phyloP scores from a whole-genome alignment of 2,113 vertebrate genomes.

The Gymnorhina tibicen region DNA sequence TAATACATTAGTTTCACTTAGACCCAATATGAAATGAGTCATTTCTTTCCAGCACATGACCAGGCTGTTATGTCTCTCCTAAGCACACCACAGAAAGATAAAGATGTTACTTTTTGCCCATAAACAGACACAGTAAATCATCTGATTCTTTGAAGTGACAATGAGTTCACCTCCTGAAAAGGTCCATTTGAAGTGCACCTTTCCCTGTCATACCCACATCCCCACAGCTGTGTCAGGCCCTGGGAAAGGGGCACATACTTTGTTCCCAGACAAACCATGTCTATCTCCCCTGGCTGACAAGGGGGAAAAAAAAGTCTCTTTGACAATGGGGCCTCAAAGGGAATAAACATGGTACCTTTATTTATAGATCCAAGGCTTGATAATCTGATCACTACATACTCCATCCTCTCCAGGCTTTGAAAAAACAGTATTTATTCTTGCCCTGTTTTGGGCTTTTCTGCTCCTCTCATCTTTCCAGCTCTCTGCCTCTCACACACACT shows the following conservation, averaged over 20 bases:
- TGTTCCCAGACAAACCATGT: background rate
- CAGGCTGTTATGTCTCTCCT: constrained; percentile 12
- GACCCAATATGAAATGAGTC: constrained; percentile 11
- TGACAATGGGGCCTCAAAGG: background rate
- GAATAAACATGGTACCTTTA: constrained; percentile 30
- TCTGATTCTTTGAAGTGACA: constrained; percentile 8
- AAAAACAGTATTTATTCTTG: background rate
- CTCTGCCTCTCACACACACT: background rate
- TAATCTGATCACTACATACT: background rate
- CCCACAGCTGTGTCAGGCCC: background rate
- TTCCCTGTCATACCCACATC: constrained; percentile 16
- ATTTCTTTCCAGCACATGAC: constrained; percentile 54
- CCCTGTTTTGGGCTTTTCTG: background rate
- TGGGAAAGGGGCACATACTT: constrained; percentile 12
- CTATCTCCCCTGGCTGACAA: background rate
- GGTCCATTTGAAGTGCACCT: background rate
- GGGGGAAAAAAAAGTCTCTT: background rate
- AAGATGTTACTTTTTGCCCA: background rate
- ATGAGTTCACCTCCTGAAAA: background rate
- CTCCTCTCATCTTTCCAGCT: background rate
- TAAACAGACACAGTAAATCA: background rate
- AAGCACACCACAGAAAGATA: background rate
- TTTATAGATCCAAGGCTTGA: constrained; percentile 28
- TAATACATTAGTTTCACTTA: constrained; percentile 27
- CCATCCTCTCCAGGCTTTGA: background rate